Conservation (phyloP, 2,888 invertebrate genomes). For the Cosmia pyralina region DNA sequence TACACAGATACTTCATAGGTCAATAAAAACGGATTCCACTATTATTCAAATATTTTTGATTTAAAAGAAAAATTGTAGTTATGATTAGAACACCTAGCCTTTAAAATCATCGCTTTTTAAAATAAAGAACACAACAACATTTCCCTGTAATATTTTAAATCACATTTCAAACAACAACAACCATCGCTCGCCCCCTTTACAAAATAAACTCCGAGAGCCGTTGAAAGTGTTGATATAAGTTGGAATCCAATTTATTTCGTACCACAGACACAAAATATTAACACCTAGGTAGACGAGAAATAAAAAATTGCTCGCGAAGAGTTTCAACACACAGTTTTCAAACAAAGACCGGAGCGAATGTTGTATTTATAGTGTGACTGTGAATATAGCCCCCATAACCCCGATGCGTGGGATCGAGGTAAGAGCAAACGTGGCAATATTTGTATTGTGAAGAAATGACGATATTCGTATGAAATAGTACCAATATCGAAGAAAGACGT, state of each 20-base stretch:
- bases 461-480: not conserved
- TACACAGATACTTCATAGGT: too few relatives aligned
- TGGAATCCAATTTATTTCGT: slow-evolving; percentile 36
- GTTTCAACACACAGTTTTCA: slow-evolving; percentile 19
- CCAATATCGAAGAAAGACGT: not conserved
- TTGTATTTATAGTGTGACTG: slow-evolving; percentile 21
- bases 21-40: too few relatives aligned
- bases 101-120: not conserved
- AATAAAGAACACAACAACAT: slow-evolving; percentile 2
- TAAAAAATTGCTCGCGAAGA: not conserved
- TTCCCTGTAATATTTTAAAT: slow-evolving; percentile 15
- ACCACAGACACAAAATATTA: slow-evolving; percentile 16
- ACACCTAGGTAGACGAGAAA: slow-evolving; percentile 11
- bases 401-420: not conserved
- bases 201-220: slow-evolving; percentile 10
- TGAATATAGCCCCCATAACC: not conserved
- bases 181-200: slow-evolving; percentile 10
- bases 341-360: not conserved
- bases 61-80: not conserved
- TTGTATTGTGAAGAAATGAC: not conserved
- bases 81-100: too few relatives aligned
- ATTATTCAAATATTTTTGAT: too few relatives aligned
- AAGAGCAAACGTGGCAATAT: slow-evolving; percentile 17
- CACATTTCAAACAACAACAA: slow-evolving; percentile 16
- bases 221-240: slow-evolving; percentile 44